A percentile compares a stretch with the other conserved stretches of the same genome.
Conservation (phyloP, 1,140 invertebrate genomes). For the Nomia melanderi region DNA sequence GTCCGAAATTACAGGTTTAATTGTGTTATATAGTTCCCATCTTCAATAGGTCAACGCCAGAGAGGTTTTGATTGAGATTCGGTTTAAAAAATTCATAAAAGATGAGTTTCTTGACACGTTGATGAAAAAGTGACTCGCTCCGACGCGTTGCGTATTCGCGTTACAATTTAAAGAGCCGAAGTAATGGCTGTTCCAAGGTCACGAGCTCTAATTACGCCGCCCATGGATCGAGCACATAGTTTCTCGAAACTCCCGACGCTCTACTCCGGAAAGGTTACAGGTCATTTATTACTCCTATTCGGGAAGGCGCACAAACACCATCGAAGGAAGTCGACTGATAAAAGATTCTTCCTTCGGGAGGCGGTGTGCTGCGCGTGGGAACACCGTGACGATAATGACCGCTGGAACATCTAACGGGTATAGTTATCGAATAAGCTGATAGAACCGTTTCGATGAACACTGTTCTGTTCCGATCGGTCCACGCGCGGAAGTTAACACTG, state of each 20-base stretch:
- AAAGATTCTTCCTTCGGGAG: slow-evolving; percentile 66
- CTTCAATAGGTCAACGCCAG: too few relatives aligned
- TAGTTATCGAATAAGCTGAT: slow-evolving; percentile 59
- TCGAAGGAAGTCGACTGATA: slow-evolving; percentile 66
- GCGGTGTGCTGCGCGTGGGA: slow-evolving; percentile 6
- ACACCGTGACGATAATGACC: slow-evolving; percentile 41
- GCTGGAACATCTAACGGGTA: slow-evolving; percentile 42
- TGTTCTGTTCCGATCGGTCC: slow-evolving; percentile 44
- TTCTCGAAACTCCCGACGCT: slow-evolving; percentile 39
- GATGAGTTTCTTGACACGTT: too few relatives aligned
- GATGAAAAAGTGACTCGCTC: too few relatives aligned
- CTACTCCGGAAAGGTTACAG: slow-evolving; percentile 62
- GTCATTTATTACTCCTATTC: slow-evolving; percentile 66
- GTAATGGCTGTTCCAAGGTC: background rate
- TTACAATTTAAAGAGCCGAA: background rate
- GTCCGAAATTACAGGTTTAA: too few relatives aligned
- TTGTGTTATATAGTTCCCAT: too few relatives aligned
- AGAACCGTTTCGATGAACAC: slow-evolving; percentile 59
- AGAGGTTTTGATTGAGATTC: too few relatives aligned
- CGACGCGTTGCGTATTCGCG: background rate
- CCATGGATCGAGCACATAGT: slow-evolving; percentile 4
- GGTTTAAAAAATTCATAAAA: too few relatives aligned
- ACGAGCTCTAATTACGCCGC: background rate
- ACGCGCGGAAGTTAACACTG: slow-evolving; percentile 38
- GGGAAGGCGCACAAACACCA: slow-evolving; percentile 61